Base-by-base conservation (phyloP, 2,113 vertebrate genomes). In the Ochotona princeps region DNA sequence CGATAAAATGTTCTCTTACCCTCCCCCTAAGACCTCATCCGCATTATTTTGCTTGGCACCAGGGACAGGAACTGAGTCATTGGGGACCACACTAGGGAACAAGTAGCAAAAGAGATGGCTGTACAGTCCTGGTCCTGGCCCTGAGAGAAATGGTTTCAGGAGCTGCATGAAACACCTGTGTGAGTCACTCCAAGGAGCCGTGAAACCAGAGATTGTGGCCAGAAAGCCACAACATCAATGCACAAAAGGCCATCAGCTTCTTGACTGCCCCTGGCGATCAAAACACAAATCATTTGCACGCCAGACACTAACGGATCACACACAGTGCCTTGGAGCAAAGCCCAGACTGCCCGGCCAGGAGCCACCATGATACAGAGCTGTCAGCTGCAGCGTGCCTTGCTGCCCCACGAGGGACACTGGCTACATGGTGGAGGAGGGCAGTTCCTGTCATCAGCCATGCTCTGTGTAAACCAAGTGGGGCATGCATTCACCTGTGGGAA, bases 381-480 rank as follows among this genome's bases (percentile, higher is more conserved):
- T 84, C 72, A 0, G 10, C 83, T 30, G 7, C 3, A 49, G 44
- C 0, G 0, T 6, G 9, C 12, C 2, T 60, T 57, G 30, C 61
- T 32, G 73, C 32, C 7, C 8, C 0, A 5, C 0, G 49, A 75
- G 32, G 8, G 28, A 25, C 30, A 14, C 54, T 18, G 18, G 38
- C 38, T 44, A 44, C 38, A 44, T 44, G 38, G 38, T 44, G 38
- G 38, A 44, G 38, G 38, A 44, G 38, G 38, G 38, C 38, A 2
- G 49, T 23, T 38, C 28, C 3, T 5, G 26, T 23, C 1, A 54
- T 30, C 32, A 74, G 44, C 8, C 51, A 57, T 70, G 9, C 83
- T 86, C 32, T 23, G 61, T 54, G 88, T n/a, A 67, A 70, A 72
- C 5, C 35, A 0, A 26, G 65, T 54, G 0, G 38, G 35, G 30